phyloP scores from a whole-genome alignment of 2,888 invertebrate species.

The Alviniconcha strummeri region DNA sequence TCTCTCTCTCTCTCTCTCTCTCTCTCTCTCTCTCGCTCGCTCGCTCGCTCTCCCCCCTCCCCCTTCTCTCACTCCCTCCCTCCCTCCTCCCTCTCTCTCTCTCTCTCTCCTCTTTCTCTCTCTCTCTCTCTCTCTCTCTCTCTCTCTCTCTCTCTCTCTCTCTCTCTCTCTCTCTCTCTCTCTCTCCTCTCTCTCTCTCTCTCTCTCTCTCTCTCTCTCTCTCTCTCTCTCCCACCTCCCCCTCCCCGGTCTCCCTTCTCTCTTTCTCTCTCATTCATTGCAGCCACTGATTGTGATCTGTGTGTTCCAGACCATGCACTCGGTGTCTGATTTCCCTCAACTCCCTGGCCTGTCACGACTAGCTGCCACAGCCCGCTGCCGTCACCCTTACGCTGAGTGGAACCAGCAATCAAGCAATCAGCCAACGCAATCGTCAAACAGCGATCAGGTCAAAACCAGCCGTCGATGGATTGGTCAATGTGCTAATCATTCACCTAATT shows the following conservation, averaged over 20 bases:
- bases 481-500: neutral
- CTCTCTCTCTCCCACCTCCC: neutral
- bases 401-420: too few relatives aligned
- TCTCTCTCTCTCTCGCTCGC: too few relatives aligned
- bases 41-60: too few relatives aligned
- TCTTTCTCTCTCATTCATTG: neutral
- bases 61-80: too few relatives aligned
- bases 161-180: neutral
- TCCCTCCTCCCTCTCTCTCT: neutral
- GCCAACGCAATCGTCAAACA: too few relatives aligned
- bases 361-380: too few relatives aligned
- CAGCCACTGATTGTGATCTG: neutral
- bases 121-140: slow-evolving; percentile 15
- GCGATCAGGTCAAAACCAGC: too few relatives aligned
- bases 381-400: too few relatives aligned
- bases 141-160: neutral
- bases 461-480: neutral
- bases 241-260: neutral
- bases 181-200: neutral
- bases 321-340: neutral
- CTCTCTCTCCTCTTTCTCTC: neutral
- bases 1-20: slow-evolving; percentile 24
- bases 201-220: neutral
- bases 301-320: neutral
- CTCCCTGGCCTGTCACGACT: too few relatives aligned